Conservation (phyloP, 2,113 vertebrate genomes). For the Mustela lutreola region DNA sequence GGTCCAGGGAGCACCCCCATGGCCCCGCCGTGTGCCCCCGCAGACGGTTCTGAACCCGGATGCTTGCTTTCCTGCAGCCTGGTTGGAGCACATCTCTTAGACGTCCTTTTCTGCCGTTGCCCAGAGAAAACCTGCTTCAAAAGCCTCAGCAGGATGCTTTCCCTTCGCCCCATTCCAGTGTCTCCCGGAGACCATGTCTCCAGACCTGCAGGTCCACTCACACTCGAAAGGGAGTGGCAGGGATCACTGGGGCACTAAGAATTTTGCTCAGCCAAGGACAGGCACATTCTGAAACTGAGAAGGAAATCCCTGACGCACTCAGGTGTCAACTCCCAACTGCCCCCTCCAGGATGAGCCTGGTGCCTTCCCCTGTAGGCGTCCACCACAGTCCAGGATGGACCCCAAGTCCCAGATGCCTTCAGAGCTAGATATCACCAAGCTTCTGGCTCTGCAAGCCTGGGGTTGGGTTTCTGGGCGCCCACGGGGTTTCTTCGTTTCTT, state of each 20-base stretch:
- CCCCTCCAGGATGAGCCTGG: fast-evolving
- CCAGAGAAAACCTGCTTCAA: neutral
- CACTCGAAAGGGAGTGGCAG: neutral
- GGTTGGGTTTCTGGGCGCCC: neutral
- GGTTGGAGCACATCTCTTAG: fast-evolving
- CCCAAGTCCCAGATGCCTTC: fast-evolving
- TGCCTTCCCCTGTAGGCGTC: fast-evolving
- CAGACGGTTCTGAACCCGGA: fast-evolving
- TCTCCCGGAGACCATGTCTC: fast-evolving
- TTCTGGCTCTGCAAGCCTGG: neutral
- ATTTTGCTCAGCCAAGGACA: neutral
- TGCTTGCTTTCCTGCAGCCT: neutral
- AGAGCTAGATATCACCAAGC: too few relatives aligned
- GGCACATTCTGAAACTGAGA: fast-evolving
- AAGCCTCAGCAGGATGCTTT: neutral
- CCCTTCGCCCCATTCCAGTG: neutral
- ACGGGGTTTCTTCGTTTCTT: too few relatives aligned
- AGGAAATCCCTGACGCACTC: fast-evolving
- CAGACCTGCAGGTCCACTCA: too few relatives aligned
- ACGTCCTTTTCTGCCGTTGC: too few relatives aligned
- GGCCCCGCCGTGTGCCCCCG: fast-evolving
- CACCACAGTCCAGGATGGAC: neutral
- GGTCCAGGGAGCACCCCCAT: neutral
- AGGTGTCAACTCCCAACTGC: fast-evolving
- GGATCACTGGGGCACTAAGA: neutral